Conservation (phyloP, 2,888 invertebrate species). For the Stegophylla sp. region DNA sequence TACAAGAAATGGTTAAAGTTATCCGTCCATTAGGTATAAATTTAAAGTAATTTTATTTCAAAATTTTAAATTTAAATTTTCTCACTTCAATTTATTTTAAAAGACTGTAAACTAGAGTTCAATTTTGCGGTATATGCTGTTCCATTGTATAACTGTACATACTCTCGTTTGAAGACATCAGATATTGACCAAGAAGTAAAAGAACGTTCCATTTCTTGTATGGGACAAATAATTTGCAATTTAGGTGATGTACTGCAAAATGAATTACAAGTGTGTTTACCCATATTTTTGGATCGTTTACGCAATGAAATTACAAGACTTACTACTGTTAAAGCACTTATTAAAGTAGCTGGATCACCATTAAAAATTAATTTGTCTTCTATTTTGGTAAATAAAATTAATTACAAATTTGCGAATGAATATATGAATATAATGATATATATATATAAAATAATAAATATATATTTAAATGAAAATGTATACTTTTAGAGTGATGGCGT, state of each 20-base stretch:
- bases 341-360: constrained; percentile 90
- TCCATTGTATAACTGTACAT: constrained; percentile 82
- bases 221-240: constrained; percentile 92
- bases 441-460: no score
- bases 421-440: constrained; percentile 22
- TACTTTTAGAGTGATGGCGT: constrained; percentile 79
- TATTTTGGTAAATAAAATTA: constrained; percentile 71
- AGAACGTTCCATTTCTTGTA: constrained; percentile 95
- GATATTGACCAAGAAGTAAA: constrained; percentile 99
- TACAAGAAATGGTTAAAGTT: constrained; percentile 93
- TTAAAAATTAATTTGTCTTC: constrained; percentile 82
- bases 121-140: constrained; percentile 81
- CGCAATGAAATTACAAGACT: constrained; percentile 96
- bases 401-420: constrained; percentile 8
- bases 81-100: constrained; percentile 61
- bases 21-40: constrained; percentile 81
- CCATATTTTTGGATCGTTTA: constrained; percentile 92
- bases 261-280: constrained; percentile 85
- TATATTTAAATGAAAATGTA: constrained; percentile 37
- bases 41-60: constrained; percentile 11
- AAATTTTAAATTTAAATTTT: constrained; percentile 11
- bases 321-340: constrained; percentile 94
- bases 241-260: constrained; percentile 83
- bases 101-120: constrained; percentile 69
- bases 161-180: constrained; percentile 85